Conservation (phyloP, 2,113 vertebrate genomes). For the Psammodynastes pulverulentus region DNA sequence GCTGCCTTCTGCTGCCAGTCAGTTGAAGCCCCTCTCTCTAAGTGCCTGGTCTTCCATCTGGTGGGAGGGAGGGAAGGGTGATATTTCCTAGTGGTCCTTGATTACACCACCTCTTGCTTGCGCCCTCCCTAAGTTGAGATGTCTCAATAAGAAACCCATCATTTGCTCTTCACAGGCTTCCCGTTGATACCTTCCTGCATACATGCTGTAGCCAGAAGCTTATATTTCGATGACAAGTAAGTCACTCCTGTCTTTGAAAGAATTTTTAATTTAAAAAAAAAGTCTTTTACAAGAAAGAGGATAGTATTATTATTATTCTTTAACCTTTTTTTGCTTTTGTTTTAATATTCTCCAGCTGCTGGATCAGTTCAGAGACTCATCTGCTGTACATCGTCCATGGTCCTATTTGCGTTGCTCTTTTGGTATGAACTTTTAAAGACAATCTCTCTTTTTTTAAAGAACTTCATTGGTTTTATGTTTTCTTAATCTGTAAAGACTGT, state of each 20-base stretch:
- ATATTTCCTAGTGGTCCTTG: not conserved
- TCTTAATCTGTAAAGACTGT: not conserved
- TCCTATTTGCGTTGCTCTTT: constrained; percentile 91
- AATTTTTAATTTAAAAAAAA: not conserved
- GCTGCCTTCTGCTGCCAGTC: not conserved
- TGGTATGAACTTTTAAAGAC: constrained; percentile 74
- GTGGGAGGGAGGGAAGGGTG: not conserved
- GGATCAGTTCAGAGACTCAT: constrained; percentile 96
- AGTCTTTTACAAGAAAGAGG: not conserved
- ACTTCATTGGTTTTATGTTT: not conserved
- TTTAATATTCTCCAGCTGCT: constrained; percentile 80
- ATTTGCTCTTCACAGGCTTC: constrained; percentile 76
- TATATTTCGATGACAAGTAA: constrained; percentile 98
- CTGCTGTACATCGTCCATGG: constrained; percentile 97
- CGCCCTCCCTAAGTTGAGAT: not conserved
- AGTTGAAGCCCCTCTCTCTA: not conserved
- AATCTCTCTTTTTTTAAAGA: not conserved
- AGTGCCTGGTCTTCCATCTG: not conserved
- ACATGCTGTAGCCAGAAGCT: constrained; percentile 86
- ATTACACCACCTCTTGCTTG: not conserved
- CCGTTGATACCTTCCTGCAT: constrained; percentile 91
- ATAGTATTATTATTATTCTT: not conserved
- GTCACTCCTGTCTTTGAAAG: constrained; percentile 40
- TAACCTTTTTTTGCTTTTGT: constrained; percentile 31
- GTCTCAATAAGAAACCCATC: constrained; percentile 12